Percentiles rank a stretch among this genome's conserved stretches.
These are phyloP conservation scores for Eolophus roseicapilla DNA, from an alignment of 2,113 vertebrate genomes.

Conservation along the genomic window DNA sequence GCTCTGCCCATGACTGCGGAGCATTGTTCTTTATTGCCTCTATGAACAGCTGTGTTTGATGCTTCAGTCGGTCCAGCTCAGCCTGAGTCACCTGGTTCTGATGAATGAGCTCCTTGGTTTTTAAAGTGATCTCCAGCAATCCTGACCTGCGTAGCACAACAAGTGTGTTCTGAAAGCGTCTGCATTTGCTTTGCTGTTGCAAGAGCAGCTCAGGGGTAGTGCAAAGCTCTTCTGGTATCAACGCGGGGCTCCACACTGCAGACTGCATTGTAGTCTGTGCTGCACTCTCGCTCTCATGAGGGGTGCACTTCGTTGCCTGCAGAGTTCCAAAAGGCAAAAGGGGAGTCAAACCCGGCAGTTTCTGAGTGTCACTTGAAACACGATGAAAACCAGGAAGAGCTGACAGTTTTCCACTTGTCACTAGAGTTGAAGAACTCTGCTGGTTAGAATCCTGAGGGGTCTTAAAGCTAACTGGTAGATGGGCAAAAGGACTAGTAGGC, in stretches of 20 bases:
- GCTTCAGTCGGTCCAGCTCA: conserved; percentile 84
- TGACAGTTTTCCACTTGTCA: conserved; percentile 61
- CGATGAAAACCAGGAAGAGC: conserved; percentile 17
- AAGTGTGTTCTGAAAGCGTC: conserved; percentile 89
- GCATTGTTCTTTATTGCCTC: conserved; percentile 84
- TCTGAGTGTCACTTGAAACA: conserved; percentile 43
- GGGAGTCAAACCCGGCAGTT: conserved; percentile 59
- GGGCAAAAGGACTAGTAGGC: conserved; percentile 10
- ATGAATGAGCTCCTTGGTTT: conserved; percentile 91
- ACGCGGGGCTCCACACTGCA: conserved; percentile 39
- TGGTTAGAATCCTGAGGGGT: conserved; percentile 56
- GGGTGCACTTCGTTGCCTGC: conserved; percentile 56
- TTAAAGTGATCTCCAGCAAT: conserved; percentile 88
- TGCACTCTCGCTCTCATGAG: conserved; percentile 39
- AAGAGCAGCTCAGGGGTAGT: conserved; percentile 59
- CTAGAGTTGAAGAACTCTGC: conserved; percentile 56
- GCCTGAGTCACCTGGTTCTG: conserved; percentile 88
- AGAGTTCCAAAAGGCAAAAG: conserved; percentile 68
- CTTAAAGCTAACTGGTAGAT: conserved; percentile 49
- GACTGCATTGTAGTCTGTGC: conserved; percentile 21
- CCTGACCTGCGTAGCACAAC: conserved; percentile 86
- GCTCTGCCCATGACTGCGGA: conserved; percentile 85
- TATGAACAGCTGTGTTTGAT: conserved; percentile 85
- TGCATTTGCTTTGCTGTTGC: conserved; percentile 73
- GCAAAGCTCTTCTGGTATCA: conserved; percentile 64